Base-by-base conservation (phyloP, 2,113 vertebrate genomes). In the Lophura nycthemera region DNA sequence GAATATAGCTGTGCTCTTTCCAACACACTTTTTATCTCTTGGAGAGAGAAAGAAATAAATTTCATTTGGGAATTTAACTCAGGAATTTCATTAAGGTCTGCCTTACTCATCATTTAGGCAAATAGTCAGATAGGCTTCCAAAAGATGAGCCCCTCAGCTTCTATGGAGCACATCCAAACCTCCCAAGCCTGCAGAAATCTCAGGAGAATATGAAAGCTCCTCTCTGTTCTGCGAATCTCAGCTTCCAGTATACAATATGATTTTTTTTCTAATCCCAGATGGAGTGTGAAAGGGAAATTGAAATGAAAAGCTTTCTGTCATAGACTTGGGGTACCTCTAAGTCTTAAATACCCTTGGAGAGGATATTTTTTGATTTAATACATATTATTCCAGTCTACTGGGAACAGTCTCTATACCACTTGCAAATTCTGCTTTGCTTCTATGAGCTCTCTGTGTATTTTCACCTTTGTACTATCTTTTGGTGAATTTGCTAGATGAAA, bases 41-140 rank as follows among this genome's bases (percentile, higher is more conserved):
- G 15, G 29, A 77, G 18, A 34, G 36, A 64, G 16, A 54, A 54
- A 54, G 25, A 54, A 54, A 54, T 8, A 54, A 54, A 54, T 54
- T 54, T 54, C 25, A 54, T 54, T 54, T 20, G 77, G 16, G 29
- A 77, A 45, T 71, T 66, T 54, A 54, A 54, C 14, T 25, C 54
- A 77, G 34, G 21, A 6, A 52, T 36, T 29, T 56, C 43, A 10
- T 24, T 24, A 77, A 72, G 56, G 7, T 56, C 32, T 92, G 25
- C 74, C n/a, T 90, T 83, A 29, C 42, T 80, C 19, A 64, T 7
- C 32, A 11, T 20, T 21, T 47, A 76, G 71, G 22, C 64, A 91
- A 83, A 86, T 63, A 63, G 73, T 25, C 69, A 89, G 59, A 87
- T 19, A 91, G 21, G 22, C 10, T 94, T 93, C 78, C 83, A 90